Evolutionary conservation across 2,888 invertebrate species (phyloP).

Genomic region (Clusia tigrina): DNA sequence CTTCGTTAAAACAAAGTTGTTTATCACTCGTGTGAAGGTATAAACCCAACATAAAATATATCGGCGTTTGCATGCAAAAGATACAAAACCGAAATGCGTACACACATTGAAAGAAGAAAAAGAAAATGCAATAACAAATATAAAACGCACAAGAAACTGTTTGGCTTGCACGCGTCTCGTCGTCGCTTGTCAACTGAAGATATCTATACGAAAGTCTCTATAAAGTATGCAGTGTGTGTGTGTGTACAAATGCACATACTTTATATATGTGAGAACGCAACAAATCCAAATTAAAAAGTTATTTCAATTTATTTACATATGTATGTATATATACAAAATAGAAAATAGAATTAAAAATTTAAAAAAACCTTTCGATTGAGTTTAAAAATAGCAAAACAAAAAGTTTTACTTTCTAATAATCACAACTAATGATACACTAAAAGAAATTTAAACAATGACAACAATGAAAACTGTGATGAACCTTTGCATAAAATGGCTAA

Average conservation of each 20-base stretch:
- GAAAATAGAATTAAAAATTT: not conserved
- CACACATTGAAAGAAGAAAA: not conserved
- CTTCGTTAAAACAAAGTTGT: too few species aligned
- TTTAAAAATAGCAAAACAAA: too few species aligned
- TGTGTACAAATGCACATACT: too few species aligned
- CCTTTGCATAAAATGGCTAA: too few species aligned
- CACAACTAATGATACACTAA: too few species aligned
- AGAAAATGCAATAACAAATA: not conserved
- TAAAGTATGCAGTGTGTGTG: not conserved
- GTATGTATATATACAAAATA: not conserved
- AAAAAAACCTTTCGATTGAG: too few species aligned
- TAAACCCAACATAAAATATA: too few species aligned
- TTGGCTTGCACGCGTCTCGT: not conserved
- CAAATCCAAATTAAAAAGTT: not conserved
- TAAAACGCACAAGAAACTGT: not conserved
- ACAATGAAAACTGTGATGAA: too few species aligned
- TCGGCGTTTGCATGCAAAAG: not conserved
- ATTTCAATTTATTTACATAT: not conserved
- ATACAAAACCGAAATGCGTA: slow-evolving; percentile 6
- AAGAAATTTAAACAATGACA: too few species aligned
- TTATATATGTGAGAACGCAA: not conserved
- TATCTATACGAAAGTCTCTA: too few species aligned
- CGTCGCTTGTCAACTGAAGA: not conserved
- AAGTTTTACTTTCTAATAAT: too few species aligned
- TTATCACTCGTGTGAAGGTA: too few species aligned